Percentiles rank a stretch among this genome's conserved stretches.
phyloP scores from a whole-genome alignment of 2,113 vertebrate species.

The Ophiodon elongatus region DNA sequence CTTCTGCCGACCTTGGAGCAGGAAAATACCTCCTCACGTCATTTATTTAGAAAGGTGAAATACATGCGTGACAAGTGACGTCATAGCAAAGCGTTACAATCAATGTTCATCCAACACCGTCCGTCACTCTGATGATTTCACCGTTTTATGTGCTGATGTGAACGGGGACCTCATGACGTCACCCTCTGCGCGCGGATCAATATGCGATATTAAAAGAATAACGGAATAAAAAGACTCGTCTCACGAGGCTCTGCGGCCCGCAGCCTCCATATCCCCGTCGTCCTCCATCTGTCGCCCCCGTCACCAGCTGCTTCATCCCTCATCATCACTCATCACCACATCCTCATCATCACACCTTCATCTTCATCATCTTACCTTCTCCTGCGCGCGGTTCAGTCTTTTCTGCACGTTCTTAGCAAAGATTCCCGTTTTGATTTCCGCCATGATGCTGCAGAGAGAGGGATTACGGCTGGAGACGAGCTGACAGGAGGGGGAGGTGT shows the following conservation, averaged over 20 bases:
- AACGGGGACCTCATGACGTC: constrained; percentile 25
- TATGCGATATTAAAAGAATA: neutral
- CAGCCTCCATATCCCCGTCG: constrained; percentile 9
- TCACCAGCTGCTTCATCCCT: neutral
- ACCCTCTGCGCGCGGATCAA: neutral
- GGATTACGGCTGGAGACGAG: constrained; percentile 50
- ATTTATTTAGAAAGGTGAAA: neutral
- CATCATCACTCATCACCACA: no score
- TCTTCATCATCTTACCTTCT: constrained; percentile 87
- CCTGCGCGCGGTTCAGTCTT: constrained; percentile 93
- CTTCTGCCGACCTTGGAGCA: constrained; percentile 30
- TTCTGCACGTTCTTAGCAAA: constrained; percentile 99
- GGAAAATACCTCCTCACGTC: neutral
- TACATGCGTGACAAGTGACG: neutral
- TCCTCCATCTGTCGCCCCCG: constrained; percentile 33
- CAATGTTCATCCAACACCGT: constrained; percentile 2
- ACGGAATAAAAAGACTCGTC: neutral
- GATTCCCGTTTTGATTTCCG: constrained; percentile 96
- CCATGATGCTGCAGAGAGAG: constrained; percentile 87
- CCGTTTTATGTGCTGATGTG: neutral
- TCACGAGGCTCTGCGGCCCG: constrained; percentile 12
- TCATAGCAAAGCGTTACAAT: constrained; percentile 16
- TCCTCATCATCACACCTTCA: neutral
- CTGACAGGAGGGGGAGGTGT: constrained; percentile 1
- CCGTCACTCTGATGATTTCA: neutral